phyloP scores from a whole-genome alignment of 2,888 invertebrate genomes.

The Salpingus planirostris region DNA sequence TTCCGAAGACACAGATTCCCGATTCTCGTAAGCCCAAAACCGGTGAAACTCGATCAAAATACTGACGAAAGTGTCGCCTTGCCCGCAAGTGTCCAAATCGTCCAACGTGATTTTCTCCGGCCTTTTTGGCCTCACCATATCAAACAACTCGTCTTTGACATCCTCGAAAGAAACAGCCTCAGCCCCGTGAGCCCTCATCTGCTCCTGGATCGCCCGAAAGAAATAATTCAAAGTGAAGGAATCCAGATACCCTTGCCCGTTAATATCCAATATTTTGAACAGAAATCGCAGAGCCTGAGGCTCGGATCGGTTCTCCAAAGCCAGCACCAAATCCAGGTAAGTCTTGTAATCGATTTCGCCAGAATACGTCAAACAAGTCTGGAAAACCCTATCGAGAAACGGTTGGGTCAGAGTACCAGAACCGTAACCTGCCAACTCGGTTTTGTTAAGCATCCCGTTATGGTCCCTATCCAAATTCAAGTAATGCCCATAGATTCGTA shows the following conservation, averaged over 20 bases:
- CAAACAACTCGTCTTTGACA: constrained; percentile 95
- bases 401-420: constrained; percentile 85
- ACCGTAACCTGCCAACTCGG: constrained; percentile 81
- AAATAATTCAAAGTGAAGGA: constrained; percentile 88
- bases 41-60: constrained; percentile 93
- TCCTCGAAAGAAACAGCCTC: constrained; percentile 88
- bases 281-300: constrained; percentile 87
- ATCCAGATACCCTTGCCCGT: constrained; percentile 79
- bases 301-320: constrained; percentile 84
- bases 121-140: constrained; percentile 89
- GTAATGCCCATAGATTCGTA: constrained; percentile 89
- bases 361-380: constrained; percentile 90
- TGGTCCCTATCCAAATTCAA: constrained; percentile 88
- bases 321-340: constrained; percentile 88
- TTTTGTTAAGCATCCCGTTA: constrained; percentile 90
- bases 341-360: constrained; percentile 97
- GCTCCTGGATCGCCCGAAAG: constrained; percentile 87
- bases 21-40: constrained; percentile 94
- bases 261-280: constrained; percentile 84
- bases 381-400: constrained; percentile 88
- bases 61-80: constrained; percentile 88
- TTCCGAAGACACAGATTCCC: constrained; percentile 69
- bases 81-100: constrained; percentile 79
- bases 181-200: constrained; percentile 80
- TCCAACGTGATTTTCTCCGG: constrained; percentile 75